Evolutionary conservation across 2,888 invertebrate species (phyloP), one percentile per base, ranked within the genome.

Genomic region (Actias luna): DNA sequence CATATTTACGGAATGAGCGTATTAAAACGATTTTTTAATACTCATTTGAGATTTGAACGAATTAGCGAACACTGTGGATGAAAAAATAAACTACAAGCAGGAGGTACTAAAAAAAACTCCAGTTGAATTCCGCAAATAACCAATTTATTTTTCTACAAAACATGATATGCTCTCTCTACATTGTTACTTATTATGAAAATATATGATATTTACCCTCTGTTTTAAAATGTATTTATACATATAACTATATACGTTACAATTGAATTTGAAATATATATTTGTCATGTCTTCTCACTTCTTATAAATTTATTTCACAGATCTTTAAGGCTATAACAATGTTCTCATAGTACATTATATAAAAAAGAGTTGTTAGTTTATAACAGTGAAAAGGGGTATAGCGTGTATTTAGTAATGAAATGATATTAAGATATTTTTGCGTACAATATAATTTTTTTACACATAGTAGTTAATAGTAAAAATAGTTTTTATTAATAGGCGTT

Each of bases 61-160:
- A 16, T n/a, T 18, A 7, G 1, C 7, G 42, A 8, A 7, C 7
- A 18, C 18, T 42, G 8, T 18, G 18, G 18, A 18, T 42, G 42
- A 42, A 42, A 42, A 18, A 42, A n/a, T 42, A 39, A 46, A 18
- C 25, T 8, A 50, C 4, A 60, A 33, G n/a, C n/a, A n/a, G n/a
- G n/a, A n/a, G 22, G 4, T 8, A 36, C 0, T 10, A 59, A 58
- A 42, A 22, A 46, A 60, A 65, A 52, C 14, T 12, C 35, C n/a
- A 42, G 50, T 55, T n/a, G 31, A 58, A 72, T 75, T 76, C 81
- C 79, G 76, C 76, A 75, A 78, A 75, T 84, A 86, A 83, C 77
- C 75, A 82, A 55, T 78, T 84, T 87, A 83, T 88, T 87, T 86
- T 82, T 84, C 85, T 88, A 89, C 75, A 88, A 89, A 89, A 89